phyloP scores from a whole-genome alignment of 2,113 vertebrate species.

The Argyrosomus japonicus region DNA sequence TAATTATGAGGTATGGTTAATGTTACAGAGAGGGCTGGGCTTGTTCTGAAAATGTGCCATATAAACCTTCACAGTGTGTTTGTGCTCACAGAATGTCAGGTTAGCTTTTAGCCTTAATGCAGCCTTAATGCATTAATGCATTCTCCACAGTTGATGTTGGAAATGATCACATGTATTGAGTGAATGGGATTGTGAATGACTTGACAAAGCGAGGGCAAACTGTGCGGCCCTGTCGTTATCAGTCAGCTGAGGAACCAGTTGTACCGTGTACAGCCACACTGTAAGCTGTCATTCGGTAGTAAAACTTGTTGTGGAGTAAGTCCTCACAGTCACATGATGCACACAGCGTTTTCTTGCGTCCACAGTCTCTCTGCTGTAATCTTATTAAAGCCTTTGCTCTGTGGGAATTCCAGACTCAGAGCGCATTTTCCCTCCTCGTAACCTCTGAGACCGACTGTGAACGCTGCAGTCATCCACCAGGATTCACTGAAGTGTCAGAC shows the following conservation, averaged over 20 bases:
- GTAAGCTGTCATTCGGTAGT: slow-evolving; percentile 14
- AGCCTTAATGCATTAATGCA: neutral
- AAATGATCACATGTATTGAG: neutral
- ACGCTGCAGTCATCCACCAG: slow-evolving; percentile 6
- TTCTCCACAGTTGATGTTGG: neutral
- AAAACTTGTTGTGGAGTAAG: slow-evolving; percentile 53
- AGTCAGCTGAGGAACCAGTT: neutral
- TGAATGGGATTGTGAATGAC: no score
- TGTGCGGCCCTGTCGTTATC: no score
- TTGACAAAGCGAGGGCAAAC: no score
- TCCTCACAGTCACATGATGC: slow-evolving; percentile 69
- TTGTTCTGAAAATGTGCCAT: neutral
- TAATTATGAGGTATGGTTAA: neutral
- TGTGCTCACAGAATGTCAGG: neutral
- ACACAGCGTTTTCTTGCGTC: slow-evolving; percentile 16
- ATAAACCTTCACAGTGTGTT: neutral
- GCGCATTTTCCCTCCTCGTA: slow-evolving; percentile 21
- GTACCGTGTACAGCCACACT: no score
- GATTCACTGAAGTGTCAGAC: neutral
- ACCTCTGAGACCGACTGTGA: neutral
- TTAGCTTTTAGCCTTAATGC: neutral
- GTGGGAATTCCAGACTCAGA: slow-evolving; percentile 39
- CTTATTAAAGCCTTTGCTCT: slow-evolving; percentile 51
- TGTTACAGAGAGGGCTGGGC: neutral
- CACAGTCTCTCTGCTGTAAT: slow-evolving; percentile 43